Base-by-base conservation (phyloP, 2,888 invertebrate species). In the Alviniconcha strummeri region DNA sequence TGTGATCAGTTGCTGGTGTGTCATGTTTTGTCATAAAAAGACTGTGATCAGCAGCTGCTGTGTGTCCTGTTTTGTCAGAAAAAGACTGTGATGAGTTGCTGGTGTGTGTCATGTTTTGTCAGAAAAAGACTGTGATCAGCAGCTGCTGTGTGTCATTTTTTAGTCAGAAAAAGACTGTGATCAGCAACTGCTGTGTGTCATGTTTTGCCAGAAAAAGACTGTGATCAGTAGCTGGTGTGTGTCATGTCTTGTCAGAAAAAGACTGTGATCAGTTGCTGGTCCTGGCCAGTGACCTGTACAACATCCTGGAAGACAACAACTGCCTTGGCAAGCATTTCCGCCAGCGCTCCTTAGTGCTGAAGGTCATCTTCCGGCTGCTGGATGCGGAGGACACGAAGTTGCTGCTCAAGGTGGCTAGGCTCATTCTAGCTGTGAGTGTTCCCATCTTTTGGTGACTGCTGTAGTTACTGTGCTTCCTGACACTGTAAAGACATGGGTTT, bases 401-500 rank as follows among this genome's bases (percentile, higher is more conserved):
- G 55, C 94, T 97, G 17, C 95, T 97, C 52, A 95, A 95, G 54
- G 95, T 97, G 55, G 96, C 97, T 0, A 95, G 96, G 85, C 96
- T 97, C 82, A 96, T 97, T 91, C 94, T 97, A n/a, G 96, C 96
- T 89, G 97, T 97, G 94, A 94, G 95, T 94, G 60, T 55, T 36
- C 36, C 36, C 36, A 36, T 36, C 36, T 36, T 36, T 36, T 36
- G 36, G 36, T 36, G 36, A 36, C 36, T 36, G 36, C 1, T 36
- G 36, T 36, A 36, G 1, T 36, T 36, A 36, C 3, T 36, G 36
- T 36, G 36, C 36, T 36, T 36, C 36, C 0, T 36, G 36, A 36
- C 36, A 36, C 1, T 36, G 36, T 36, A 36, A 36, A 36, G 36
- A 36, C 36, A 36, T 36, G 36, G 36, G 36, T 36, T 36, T 36